Percentiles rank a stretch among this genome's conserved stretches.
These are phyloP conservation scores for Spinibarbus caldwelli DNA, from an alignment of 2,797 vertebrate species.

Conservation along the genomic window DNA sequence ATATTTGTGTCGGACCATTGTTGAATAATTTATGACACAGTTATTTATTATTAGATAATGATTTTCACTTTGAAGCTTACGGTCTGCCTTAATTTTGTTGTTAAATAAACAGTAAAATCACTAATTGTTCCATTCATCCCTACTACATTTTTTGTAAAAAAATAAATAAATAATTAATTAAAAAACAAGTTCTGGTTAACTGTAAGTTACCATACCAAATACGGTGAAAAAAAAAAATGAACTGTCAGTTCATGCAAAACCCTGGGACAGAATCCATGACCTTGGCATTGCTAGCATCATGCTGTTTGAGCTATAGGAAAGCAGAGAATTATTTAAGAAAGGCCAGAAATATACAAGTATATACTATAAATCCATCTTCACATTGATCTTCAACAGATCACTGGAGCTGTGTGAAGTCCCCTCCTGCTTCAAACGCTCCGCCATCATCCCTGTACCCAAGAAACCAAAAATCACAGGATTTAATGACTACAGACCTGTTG, in stretches of 20 bases:
- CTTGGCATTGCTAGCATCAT: background rate
- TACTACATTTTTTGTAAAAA: background rate
- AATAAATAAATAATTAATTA: no score
- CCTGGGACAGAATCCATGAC: background rate
- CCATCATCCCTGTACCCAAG: no score
- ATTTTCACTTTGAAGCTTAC: conserved; percentile 2
- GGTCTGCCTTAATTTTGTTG: background rate
- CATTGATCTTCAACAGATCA: no score
- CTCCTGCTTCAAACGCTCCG: no score
- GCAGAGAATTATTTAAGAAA: background rate
- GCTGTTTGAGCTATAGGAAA: background rate
- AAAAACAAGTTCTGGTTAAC: background rate
- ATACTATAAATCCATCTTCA: background rate
- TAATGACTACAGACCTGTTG: no score
- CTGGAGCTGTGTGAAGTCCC: no score
- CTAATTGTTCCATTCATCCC: background rate
- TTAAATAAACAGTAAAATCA: background rate
- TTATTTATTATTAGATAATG: background rate
- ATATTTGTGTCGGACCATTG: background rate
- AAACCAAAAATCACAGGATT: no score
- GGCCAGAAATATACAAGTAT: background rate
- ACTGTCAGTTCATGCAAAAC: background rate
- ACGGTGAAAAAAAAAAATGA: background rate
- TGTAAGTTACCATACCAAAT: no score
- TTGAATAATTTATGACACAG: background rate